A percentile compares a stretch with the other conserved stretches of the same genome.
Conservation (phyloP, 2,888 invertebrate species). For the Drosophila hawaiiensis region DNA sequence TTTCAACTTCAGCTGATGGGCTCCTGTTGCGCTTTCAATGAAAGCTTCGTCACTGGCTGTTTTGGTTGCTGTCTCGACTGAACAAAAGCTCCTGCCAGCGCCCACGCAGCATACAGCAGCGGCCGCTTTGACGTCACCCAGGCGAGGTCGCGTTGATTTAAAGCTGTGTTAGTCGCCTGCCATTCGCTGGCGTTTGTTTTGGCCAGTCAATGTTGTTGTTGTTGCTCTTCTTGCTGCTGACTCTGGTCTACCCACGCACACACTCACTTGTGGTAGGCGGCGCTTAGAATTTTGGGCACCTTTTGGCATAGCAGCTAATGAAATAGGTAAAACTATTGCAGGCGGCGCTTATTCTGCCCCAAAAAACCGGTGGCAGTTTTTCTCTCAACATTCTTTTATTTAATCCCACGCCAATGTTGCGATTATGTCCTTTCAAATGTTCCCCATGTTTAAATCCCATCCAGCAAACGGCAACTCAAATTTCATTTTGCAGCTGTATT, state of each 20-base stretch:
- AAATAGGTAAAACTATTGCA: slow-evolving; percentile 39
- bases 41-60: slow-evolving; percentile 46
- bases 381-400: slow-evolving; percentile 6
- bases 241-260: slow-evolving; percentile 58
- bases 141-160: slow-evolving; percentile 55
- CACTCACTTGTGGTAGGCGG: slow-evolving; percentile 62
- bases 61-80: slow-evolving; percentile 56
- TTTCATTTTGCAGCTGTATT: slow-evolving; percentile 52
- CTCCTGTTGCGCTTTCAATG: slow-evolving; percentile 74
- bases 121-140: slow-evolving; percentile 62
- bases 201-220: slow-evolving; percentile 31
- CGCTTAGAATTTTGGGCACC: slow-evolving; percentile 53
- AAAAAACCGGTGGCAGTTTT: background rate
- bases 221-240: slow-evolving; percentile 11
- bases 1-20: slow-evolving; percentile 69
- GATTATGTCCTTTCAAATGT: background rate
- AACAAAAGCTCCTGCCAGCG: slow-evolving; percentile 18
- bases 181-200: slow-evolving; percentile 65
- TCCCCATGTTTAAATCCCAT: slow-evolving; percentile 2
- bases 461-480: slow-evolving; percentile 18
- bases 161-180: slow-evolving; percentile 66
- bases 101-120: slow-evolving; percentile 40
- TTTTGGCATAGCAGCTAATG: slow-evolving; percentile 40
- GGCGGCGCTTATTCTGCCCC: slow-evolving; percentile 2
- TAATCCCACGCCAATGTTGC: slow-evolving; percentile 7